Base-by-base conservation (phyloP, 2,797 vertebrate genomes). In the Hydrolagus colliei region DNA sequence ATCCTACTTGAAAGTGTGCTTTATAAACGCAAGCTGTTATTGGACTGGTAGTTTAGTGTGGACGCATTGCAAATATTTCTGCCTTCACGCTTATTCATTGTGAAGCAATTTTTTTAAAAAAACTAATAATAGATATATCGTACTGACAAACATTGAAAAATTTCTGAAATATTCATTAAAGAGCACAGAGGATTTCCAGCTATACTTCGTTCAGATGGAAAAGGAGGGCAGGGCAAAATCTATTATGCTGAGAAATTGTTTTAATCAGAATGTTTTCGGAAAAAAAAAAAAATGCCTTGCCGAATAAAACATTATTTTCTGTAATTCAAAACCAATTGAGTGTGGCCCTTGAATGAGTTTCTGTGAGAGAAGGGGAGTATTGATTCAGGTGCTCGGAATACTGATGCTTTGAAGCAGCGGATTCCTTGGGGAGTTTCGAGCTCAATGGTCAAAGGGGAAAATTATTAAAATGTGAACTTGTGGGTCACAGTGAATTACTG, bases 381-480 rank as follows among this genome's bases (percentile, higher is more conserved):
- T 91, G 91, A 90, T 90, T 90, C 87, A 86, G 87, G 85, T 88
- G 86, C 87, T 82, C 87, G 86, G 86, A 88, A 85, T 52, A 87
- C 87, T 78, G 88, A 88, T 84, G 87, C 89, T 89, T 90, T 74
- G 72, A 89, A 88, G 89, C 88, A 27, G 89, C 27, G 87, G 89
- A 85, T 89, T 91, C 91, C 90, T 91, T 52, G 75, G 90, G 89
- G 91, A 91, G 9, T 85, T 86, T 86, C 86, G 0, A 0, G 65
- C 90, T 27, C 88, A 90, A 90, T 91, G 90, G 89, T 88, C 88
- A 90, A 79, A 89, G 88, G 76, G 87, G 88, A 88, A 87, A 87
- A 86, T 89, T 88, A 89, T 90, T 91, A 90, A 89, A 92, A 90
- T 86, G 85, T 89, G 89, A 92, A 90, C 91, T 89, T 91, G 87